Base-by-base conservation (phyloP, 1,140 invertebrate species). In the Conus betulinus region DNA sequence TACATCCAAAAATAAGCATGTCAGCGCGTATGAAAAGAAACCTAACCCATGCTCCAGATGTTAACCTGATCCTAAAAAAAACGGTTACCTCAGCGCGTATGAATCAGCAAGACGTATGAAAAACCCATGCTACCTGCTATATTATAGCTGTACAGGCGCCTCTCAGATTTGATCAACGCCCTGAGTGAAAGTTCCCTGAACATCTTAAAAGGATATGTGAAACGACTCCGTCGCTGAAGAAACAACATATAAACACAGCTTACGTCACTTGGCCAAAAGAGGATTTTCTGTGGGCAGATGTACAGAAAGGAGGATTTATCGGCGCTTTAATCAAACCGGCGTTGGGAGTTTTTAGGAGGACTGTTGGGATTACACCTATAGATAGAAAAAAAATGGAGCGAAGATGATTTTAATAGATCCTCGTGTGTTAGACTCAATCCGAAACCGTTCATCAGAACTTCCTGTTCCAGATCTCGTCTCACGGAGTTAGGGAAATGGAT, bases 291-390 rank as follows among this genome's bases (percentile, higher is more conserved):
- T 88, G 23, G n/a, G n/a, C n/a, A n/a, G n/a, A n/a, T n/a, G n/a
- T n/a, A n/a, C n/a, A 82, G 23, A 88, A 71, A 51, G 87, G 87
- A n/a, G 87, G 87, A n/a, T 88, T 88, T 67, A 10, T 81, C 1
- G 20, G 17, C 20, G 76, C 78, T 8, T n/a, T 88, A 8, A 20
- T 88, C 0, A 71, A 60, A 63, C 87, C 87, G 0, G 52, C 83
- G 15, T 15, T 88, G 7, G 25, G 78, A 3, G 57, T 82, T 8
- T 8, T 88, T 27, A 63, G 79, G 87, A 17, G 0, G 11, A n/a
- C 13, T 87, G 76, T 51, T 81, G 27, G 27, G 51, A 3, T 25
- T 71, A 60, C 57, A n/a, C 11, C 10, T 7, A 3, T 13, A 7
- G 11, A n/a, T 60, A 8, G 3, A 88, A 82, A 78, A 78, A 83